These are phyloP conservation scores for Phyllostomus hastatus DNA, from an alignment of 2,113 vertebrate genomes.

Conservation along the genomic window DNA sequence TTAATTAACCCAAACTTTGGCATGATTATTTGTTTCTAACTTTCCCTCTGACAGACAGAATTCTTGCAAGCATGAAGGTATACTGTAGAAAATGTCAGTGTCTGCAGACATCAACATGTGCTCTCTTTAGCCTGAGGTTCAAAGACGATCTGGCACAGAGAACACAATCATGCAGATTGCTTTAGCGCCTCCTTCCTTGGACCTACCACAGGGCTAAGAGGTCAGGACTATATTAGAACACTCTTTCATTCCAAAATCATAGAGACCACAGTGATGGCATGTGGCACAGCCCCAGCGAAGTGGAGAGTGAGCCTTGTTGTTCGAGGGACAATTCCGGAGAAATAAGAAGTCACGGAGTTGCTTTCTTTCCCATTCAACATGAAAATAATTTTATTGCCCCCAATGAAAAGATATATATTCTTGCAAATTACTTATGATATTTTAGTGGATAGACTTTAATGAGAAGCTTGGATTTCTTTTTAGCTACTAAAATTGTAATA, in stretches of 20 bases:
- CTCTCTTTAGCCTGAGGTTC: slow-evolving; percentile 37
- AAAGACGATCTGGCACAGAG: background rate
- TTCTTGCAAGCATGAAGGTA: background rate
- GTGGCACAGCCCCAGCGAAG: slow-evolving; percentile 30
- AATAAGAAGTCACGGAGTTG: slow-evolving; percentile 39
- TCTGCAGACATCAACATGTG: background rate
- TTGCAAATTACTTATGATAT: slow-evolving; percentile 60
- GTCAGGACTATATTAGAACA: slow-evolving; percentile 45
- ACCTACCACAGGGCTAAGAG: background rate
- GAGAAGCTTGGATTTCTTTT: slow-evolving; percentile 52
- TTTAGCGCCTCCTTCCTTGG: background rate
- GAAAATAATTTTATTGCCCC: slow-evolving; percentile 44
- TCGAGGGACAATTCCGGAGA: slow-evolving; percentile 35
- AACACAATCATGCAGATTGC: background rate
- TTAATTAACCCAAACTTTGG: slow-evolving; percentile 38
- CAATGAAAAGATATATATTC: slow-evolving; percentile 51
- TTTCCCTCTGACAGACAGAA: background rate
- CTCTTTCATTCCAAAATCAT: slow-evolving; percentile 53
- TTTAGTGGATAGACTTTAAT: slow-evolving; percentile 45
- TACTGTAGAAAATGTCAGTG: background rate
- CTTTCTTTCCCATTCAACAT: slow-evolving; percentile 33
- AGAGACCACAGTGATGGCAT: slow-evolving; percentile 17
- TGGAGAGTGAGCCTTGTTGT: background rate
- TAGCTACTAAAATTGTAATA: slow-evolving; percentile 64
- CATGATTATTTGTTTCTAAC: slow-evolving; percentile 25